A percentile compares a stretch with the other conserved stretches of the same genome.
phyloP scores from a whole-genome alignment of 1,140 invertebrate genomes.

The Atta cephalotes region DNA sequence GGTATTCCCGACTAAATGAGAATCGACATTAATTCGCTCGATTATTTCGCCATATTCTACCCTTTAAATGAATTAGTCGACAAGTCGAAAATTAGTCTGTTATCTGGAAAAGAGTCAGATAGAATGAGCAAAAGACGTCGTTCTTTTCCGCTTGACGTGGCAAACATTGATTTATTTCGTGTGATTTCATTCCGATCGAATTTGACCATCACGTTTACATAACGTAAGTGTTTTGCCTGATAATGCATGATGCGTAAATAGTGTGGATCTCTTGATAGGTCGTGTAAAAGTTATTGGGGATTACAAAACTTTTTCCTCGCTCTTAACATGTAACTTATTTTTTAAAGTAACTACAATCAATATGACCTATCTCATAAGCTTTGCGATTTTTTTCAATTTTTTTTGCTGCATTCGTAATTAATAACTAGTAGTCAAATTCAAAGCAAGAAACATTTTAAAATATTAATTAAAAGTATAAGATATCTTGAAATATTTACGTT shows the following conservation, averaged over 20 bases:
- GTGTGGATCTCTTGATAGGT: not conserved
- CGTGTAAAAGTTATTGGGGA: not conserved
- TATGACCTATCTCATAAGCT: too few species aligned
- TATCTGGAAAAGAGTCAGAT: not conserved
- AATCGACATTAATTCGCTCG: constrained; percentile 42
- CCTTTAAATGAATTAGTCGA: not conserved
- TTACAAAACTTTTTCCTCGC: not conserved
- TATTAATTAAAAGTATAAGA: too few species aligned
- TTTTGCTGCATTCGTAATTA: too few species aligned
- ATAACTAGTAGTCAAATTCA: too few species aligned
- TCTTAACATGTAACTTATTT: not conserved
- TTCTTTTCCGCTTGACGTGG: not conserved
- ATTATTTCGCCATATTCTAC: constrained; percentile 19
- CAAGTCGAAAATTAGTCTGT: not conserved
- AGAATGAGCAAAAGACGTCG: not conserved
- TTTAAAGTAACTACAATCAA: not conserved
- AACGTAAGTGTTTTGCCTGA: not conserved
- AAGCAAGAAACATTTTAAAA: too few species aligned
- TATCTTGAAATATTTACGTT: too few species aligned
- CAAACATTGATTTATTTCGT: not conserved
- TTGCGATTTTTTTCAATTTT: too few species aligned
- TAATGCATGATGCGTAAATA: not conserved
- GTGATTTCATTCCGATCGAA: not conserved
- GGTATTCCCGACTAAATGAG: constrained; percentile 48
- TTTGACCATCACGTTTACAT: not conserved